phyloP scores from a whole-genome alignment of 2,113 vertebrate genomes.

The Phycodurus eques region DNA sequence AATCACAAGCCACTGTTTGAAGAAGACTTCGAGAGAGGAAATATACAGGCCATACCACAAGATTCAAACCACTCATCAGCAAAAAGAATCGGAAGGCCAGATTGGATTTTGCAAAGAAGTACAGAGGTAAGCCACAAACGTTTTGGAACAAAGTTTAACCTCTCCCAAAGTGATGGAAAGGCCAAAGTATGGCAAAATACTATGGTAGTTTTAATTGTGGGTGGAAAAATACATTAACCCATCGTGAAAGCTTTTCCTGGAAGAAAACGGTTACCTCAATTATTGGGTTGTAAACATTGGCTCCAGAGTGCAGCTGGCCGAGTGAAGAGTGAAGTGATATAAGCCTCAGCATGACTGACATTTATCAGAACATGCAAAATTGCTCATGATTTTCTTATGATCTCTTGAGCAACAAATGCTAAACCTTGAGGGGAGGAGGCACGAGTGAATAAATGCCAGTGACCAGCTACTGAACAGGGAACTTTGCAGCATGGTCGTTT shows the following conservation, averaged over 20 bases:
- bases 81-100: too few species aligned
- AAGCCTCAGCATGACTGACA: constrained; percentile 37
- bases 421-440: constrained; percentile 6
- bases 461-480: constrained; percentile 42
- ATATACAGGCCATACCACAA: too few species aligned
- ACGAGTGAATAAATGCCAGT: constrained; percentile 16
- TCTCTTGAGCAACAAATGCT: constrained; percentile 39
- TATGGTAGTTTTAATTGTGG: neutral
- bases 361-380: constrained; percentile 36
- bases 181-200: too few species aligned
- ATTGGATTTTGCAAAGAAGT: too few species aligned
- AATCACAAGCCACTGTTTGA: too few species aligned
- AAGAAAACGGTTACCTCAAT: neutral
- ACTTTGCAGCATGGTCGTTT: constrained; percentile 14
- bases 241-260: neutral
- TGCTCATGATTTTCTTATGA: constrained; percentile 45
- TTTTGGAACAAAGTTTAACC: too few species aligned
- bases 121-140: too few species aligned
- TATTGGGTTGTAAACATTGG: neutral
- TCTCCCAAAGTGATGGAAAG: too few species aligned
- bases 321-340: constrained; percentile 22
- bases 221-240: neutral
- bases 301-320: constrained; percentile 18
- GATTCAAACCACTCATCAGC: too few species aligned
- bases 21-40: too few species aligned